phyloP scores from a whole-genome alignment of 2,888 invertebrate genomes.

The Idaea aversata region DNA sequence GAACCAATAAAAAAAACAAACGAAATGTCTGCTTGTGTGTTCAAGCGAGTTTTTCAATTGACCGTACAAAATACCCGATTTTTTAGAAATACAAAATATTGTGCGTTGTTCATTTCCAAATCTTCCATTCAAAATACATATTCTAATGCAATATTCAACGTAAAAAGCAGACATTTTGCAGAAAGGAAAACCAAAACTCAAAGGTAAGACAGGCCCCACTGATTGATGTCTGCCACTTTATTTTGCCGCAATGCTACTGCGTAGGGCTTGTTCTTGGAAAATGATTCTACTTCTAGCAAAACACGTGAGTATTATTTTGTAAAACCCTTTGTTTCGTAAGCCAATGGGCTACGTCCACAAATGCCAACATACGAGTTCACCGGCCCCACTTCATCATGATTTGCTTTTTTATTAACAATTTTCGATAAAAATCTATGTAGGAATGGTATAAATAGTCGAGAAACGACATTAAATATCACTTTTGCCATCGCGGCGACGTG shows the following conservation, averaged over 20 bases:
- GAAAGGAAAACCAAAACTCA: not conserved
- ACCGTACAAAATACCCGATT: conserved; percentile 35
- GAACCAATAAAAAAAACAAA: not conserved
- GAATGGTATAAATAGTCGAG: not conserved
- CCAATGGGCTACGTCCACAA: not conserved
- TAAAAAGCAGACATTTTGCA: not conserved
- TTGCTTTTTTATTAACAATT: not conserved
- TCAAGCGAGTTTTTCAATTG: conserved; percentile 49
- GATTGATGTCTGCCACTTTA: not conserved
- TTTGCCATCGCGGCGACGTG: not conserved
- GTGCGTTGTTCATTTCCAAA: not conserved
- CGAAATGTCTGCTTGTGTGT: conserved; percentile 13
- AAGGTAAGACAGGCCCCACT: not conserved
- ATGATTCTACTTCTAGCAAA: not conserved
- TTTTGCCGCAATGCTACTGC: not conserved
- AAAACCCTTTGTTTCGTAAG: not conserved
- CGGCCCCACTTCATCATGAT: not conserved
- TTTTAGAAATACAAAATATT: not conserved
- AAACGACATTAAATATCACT: not conserved
- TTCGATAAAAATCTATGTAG: not conserved
- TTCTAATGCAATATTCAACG: conserved; percentile 21
- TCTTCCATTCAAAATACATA: conserved; percentile 27
- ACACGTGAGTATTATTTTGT: not conserved
- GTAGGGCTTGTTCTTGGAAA: not conserved
- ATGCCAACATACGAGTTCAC: not conserved